Evolutionary conservation across 2,888 invertebrate genomes (phyloP).

Genomic region (Macrosoma leucophasiata): DNA sequence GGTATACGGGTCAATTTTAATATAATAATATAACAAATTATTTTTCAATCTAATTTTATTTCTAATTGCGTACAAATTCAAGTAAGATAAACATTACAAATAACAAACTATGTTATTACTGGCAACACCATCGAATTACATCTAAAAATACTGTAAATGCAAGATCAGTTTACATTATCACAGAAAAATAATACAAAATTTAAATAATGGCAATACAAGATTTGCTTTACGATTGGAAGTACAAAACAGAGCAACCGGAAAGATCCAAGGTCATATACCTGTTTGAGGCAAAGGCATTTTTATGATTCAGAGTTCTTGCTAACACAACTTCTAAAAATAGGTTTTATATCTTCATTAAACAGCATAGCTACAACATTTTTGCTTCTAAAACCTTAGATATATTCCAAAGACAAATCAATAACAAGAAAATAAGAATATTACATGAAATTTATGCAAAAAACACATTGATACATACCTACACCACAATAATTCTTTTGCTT

Average conservation of each 20-base stretch:
- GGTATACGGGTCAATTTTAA: conserved; percentile 30
- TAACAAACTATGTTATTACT: conserved; percentile 34
- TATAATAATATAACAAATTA: conserved; percentile 28
- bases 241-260: conserved; percentile 21
- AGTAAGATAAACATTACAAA: conserved; percentile 39
- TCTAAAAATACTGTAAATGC: conserved; percentile 50
- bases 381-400: too few relatives aligned
- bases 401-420: too few relatives aligned
- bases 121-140: conserved; percentile 42
- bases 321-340: too few relatives aligned
- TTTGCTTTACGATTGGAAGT: conserved; percentile 37
- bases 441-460: too few relatives aligned
- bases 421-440: too few relatives aligned
- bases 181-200: conserved; percentile 44
- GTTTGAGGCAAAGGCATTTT: conserved; percentile 29
- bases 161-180: conserved; percentile 45
- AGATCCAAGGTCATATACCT: conserved; percentile 45
- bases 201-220: conserved; percentile 13
- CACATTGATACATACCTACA: too few relatives aligned
- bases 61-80: conserved; percentile 44
- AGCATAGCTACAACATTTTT: too few relatives aligned
- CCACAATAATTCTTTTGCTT: too few relatives aligned
- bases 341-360: too few relatives aligned
- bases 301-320: conserved; percentile 23
- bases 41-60: conserved; percentile 44